phyloP scores from a whole-genome alignment of 2,888 invertebrate genomes.

The Drosophila algonquin region DNA sequence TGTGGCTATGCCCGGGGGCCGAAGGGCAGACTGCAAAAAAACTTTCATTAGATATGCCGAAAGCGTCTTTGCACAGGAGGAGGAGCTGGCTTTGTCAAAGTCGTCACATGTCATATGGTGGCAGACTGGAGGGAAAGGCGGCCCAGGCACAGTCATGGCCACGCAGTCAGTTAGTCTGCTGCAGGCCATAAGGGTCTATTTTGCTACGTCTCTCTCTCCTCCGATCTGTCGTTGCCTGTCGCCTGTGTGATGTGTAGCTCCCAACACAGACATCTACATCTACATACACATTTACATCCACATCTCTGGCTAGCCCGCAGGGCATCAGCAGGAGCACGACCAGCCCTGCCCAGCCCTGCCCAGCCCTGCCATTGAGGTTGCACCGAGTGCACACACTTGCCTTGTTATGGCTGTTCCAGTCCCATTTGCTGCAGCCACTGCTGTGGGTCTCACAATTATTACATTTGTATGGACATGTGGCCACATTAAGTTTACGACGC shows the following conservation, averaged over 20 bases:
- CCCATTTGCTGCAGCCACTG: constrained; percentile 30
- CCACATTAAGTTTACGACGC: constrained; percentile 69
- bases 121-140: constrained; percentile 35
- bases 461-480: constrained; percentile 69
- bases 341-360: constrained; percentile 1
- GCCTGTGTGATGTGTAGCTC: constrained; percentile 44
- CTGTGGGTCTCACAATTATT: constrained; percentile 60
- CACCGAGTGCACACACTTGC: constrained; percentile 38
- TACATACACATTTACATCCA: constrained; percentile 4
- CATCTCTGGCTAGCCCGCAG: constrained; percentile 38
- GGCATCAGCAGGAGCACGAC: constrained; percentile 13
- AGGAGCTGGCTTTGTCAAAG: constrained; percentile 59
- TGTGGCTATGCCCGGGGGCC: neutral
- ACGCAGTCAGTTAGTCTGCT: constrained; percentile 58
- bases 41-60: constrained; percentile 67
- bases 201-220: constrained; percentile 3
- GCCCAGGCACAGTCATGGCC: constrained; percentile 52
- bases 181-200: constrained; percentile 51
- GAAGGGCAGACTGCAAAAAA: constrained; percentile 16
- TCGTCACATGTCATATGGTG: constrained; percentile 54
- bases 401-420: constrained; percentile 17
- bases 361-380: constrained; percentile 64
- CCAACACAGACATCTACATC: constrained; percentile 23
- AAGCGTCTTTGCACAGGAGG: constrained; percentile 49
- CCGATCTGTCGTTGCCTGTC: constrained; percentile 29